Percentiles rank a stretch among this genome's conserved stretches.
Conservation (phyloP, 2,888 invertebrate species). For the Meta bourneti region DNA sequence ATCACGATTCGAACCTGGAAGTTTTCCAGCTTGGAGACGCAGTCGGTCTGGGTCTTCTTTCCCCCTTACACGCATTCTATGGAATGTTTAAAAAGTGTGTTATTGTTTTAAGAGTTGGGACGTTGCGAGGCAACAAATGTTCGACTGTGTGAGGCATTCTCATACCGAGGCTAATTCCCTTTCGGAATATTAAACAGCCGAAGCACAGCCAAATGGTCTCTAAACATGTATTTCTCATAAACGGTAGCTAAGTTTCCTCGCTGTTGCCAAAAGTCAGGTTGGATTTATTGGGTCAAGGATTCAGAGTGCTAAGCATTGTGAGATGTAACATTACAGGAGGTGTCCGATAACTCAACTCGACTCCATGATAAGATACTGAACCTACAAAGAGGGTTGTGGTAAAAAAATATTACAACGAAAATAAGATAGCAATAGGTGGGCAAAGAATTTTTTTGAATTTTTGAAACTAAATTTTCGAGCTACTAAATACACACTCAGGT, state of each 20-base stretch:
- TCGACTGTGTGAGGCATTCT: background rate
- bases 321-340: too few species aligned
- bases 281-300: background rate
- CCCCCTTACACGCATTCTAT: background rate
- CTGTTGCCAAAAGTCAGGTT: background rate
- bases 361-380: too few species aligned
- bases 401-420: too few species aligned
- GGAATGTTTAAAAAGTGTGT: background rate
- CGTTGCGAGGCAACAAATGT: background rate
- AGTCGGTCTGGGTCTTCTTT: background rate
- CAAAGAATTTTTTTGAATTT: too few species aligned
- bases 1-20: background rate
- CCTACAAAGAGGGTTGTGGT: too few species aligned
- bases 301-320: background rate
- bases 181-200: background rate
- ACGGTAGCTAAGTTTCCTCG: background rate
- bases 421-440: too few species aligned
- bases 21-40: background rate
- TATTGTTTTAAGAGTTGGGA: background rate
- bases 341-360: too few species aligned
- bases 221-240: background rate
- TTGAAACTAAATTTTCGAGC: too few species aligned
- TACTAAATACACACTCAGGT: too few species aligned
- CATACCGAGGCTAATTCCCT: background rate
- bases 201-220: background rate